These are phyloP conservation scores for Hippocampus mohnikei DNA, from an alignment of 2,113 vertebrate species.

Conservation along the genomic window DNA sequence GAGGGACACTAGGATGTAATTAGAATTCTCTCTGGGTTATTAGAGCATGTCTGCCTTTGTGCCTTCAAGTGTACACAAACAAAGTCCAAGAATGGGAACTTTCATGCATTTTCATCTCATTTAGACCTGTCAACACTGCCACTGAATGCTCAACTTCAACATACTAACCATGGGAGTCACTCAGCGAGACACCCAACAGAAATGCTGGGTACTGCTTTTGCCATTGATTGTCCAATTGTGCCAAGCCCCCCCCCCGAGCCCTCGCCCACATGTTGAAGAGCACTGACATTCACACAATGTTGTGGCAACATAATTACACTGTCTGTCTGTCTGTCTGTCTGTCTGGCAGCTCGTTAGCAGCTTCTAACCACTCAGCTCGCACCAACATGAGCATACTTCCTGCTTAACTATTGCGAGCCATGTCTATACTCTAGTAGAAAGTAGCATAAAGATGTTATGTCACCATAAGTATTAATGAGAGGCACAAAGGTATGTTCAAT, in stretches of 20 bases:
- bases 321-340: constrained; percentile 44
- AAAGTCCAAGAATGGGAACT: constrained; percentile 11
- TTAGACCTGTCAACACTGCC: constrained; percentile 21
- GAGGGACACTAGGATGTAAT: constrained; percentile 52
- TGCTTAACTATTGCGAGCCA: too few relatives aligned
- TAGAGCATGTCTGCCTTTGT: constrained; percentile 63
- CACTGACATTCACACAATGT: constrained; percentile 58
- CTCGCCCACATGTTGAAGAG: constrained; percentile 30
- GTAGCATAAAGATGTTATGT: too few relatives aligned
- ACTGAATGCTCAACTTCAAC: neutral
- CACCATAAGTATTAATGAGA: too few relatives aligned
- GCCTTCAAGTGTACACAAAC: constrained; percentile 46
- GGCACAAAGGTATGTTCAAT: too few relatives aligned
- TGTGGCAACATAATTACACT: constrained; percentile 63
- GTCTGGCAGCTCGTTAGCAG: neutral
- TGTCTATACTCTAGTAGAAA: too few relatives aligned
- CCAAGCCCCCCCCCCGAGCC: neutral
- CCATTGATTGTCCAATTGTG: constrained; percentile 31
- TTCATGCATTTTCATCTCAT: constrained; percentile 30
- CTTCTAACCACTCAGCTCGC: neutral
- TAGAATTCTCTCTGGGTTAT: constrained; percentile 63
- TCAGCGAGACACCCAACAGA: neutral
- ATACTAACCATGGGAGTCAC: neutral
- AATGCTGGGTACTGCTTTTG: constrained; percentile 12
- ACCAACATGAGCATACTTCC: neutral